Base-by-base conservation (phyloP, 2,113 vertebrate species). In the Zosterops japonicus region DNA sequence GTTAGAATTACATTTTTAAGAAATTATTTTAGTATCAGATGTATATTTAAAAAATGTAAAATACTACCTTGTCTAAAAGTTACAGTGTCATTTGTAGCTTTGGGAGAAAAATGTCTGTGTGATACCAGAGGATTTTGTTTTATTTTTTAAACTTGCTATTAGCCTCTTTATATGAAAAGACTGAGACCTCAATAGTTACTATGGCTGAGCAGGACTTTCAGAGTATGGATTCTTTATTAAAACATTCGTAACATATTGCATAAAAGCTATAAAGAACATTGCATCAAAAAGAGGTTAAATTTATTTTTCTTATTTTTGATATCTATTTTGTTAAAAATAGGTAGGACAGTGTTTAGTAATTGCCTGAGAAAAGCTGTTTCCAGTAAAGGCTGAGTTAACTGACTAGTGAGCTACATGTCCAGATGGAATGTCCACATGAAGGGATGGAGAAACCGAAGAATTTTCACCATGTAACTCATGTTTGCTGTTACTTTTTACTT, bases 241-340 rank as follows among this genome's bases (percentile, higher is more conserved):
- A 52, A 41, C 5, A 49, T 25, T 33, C 0, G 0, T 81, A 60
- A 52, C 7, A 39, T 36, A 15, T 14, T 44, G 18, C 24, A 14
- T 69, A 63, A 83, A 90, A 55, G 22, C 31, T 90, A 20, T 81
- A 28, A 85, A 85, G 35, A 70, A 12, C 9, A 13, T 60, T 20
- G 9, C 27, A 53, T 5, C 2, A 17, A 68, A 76, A 77, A 50
- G 29, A 31, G 1, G 10, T 16, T n/a, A 17, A 6, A 39, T 29
- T n/a, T 31, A 14, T 52, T 71, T 64, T 65, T 46, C n/a, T n/a
- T 52, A 22, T 8, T 74, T 86, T 49, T 69, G 14, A 11, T 11
- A 20, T n/a, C 24, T 64, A 7, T 70, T 70, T 79, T 74, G 6
- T 50, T 44, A 15, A 74, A 9, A 83, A 36, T 70, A 74, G 24